Percentiles rank a stretch among this genome's conserved stretches.
These are phyloP conservation scores for Sebastes flavidus DNA, from an alignment of 2,797 vertebrate genomes.

Conservation along the genomic window DNA sequence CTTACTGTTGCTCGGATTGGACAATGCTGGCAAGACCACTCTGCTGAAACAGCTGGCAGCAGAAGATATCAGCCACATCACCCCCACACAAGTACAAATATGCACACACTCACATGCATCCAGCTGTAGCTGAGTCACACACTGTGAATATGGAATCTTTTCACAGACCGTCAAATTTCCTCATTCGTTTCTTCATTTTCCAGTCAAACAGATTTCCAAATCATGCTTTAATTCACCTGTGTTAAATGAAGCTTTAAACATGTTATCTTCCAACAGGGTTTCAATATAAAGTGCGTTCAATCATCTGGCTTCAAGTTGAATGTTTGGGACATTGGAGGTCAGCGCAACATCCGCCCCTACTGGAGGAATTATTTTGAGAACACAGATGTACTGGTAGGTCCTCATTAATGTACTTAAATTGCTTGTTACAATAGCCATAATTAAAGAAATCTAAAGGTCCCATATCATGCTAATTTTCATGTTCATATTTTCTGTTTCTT, in stretches of 20 bases:
- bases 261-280: slow-evolving; percentile 77
- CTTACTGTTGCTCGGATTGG: slow-evolving; percentile 93
- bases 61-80: slow-evolving; percentile 82
- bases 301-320: slow-evolving; percentile 86
- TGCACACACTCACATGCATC: background rate
- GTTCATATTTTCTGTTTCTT: too few species aligned
- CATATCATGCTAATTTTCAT: too few species aligned
- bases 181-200: background rate
- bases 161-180: background rate
- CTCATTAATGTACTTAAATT: background rate
- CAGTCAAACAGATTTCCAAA: background rate
- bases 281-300: slow-evolving; percentile 88
- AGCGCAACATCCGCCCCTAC: slow-evolving; percentile 86
- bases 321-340: slow-evolving; percentile 90
- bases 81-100: slow-evolving; percentile 78
- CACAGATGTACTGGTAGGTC: slow-evolving; percentile 86
- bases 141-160: background rate
- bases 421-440: background rate
- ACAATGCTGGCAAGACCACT: slow-evolving; percentile 95
- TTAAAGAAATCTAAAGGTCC: background rate
- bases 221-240: background rate
- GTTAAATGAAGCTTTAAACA: background rate
- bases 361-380: slow-evolving; percentile 90
- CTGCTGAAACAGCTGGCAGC: slow-evolving; percentile 82
- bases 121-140: background rate